phyloP scores from a whole-genome alignment of 2,797 vertebrate genomes.

The Spondyliosoma cantharus region DNA sequence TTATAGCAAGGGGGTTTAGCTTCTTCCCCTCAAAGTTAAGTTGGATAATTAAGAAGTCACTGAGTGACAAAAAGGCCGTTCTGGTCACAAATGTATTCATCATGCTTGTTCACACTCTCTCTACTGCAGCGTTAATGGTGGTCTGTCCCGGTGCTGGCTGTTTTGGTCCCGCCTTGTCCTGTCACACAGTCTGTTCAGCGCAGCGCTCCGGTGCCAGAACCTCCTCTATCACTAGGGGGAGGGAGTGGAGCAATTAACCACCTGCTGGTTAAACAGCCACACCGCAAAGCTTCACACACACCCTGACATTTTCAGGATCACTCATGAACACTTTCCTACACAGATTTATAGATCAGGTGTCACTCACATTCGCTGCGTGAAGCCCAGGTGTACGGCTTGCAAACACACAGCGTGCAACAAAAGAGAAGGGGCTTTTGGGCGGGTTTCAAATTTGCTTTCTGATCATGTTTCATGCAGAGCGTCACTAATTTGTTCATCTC shows the following conservation, averaged over 20 bases:
- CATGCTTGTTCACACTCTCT: slow-evolving; percentile 26
- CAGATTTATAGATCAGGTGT: slow-evolving; percentile 29
- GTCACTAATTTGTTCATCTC: slow-evolving; percentile 71
- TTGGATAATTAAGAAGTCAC: slow-evolving; percentile 65
- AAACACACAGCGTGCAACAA: slow-evolving; percentile 17
- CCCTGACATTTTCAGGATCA: slow-evolving; percentile 36
- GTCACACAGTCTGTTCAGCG: slow-evolving; percentile 59
- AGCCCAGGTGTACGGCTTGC: slow-evolving; percentile 20
- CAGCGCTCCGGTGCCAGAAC: slow-evolving; percentile 49
- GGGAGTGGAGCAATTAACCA: slow-evolving; percentile 69
- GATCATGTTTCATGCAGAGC: slow-evolving; percentile 62
- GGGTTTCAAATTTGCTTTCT: slow-evolving; percentile 54
- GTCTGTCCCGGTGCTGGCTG: slow-evolving; percentile 46
- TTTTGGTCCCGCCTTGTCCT: slow-evolving; percentile 44
- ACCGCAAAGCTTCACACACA: slow-evolving; percentile 32
- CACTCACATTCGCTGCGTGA: slow-evolving; percentile 15
- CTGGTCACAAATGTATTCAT: slow-evolving; percentile 42
- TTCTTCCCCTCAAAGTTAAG: slow-evolving; percentile 47
- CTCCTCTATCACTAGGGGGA: slow-evolving; percentile 42
- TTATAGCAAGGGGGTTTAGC: slow-evolving; percentile 58
- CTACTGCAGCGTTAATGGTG: slow-evolving; percentile 34
- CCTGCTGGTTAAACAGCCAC: slow-evolving; percentile 63
- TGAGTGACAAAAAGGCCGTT: slow-evolving; percentile 33
- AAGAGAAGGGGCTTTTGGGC: neutral
- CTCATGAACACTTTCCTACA: slow-evolving; percentile 20